Evolutionary conservation across 2,888 invertebrate species (phyloP).

Genomic region (Rhorus exstirpatorius): DNA sequence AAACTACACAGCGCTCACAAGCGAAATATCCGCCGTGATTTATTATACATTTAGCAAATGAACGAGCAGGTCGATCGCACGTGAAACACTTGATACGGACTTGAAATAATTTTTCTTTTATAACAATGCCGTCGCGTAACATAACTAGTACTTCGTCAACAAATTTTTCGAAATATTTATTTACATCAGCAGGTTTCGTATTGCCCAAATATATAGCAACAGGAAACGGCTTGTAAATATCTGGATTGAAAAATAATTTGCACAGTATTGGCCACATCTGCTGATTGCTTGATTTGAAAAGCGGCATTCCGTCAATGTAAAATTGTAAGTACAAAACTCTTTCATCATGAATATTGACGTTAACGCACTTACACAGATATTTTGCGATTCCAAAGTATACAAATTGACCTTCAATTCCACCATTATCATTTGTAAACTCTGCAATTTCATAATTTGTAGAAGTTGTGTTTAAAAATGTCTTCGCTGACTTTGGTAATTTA

Average conservation of each 20-base stretch:
- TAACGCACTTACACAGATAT: not conserved
- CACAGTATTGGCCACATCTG: slow-evolving; percentile 70
- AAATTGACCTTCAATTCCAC: slow-evolving; percentile 46
- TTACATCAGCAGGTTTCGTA: slow-evolving; percentile 68
- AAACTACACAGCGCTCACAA: slow-evolving; percentile 26
- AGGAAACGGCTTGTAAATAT: slow-evolving; percentile 70
- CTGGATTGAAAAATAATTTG: slow-evolving; percentile 62
- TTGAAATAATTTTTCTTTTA: slow-evolving; percentile 2
- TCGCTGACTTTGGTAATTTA: no score
- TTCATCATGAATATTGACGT: slow-evolving; percentile 54
- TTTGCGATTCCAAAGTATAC: no score
- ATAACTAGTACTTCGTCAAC: slow-evolving; percentile 63
- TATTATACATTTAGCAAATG: slow-evolving; percentile 25
- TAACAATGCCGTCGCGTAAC: slow-evolving; percentile 16
- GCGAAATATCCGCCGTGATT: slow-evolving; percentile 30
- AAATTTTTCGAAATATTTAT: slow-evolving; percentile 63
- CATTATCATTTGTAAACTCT: not conserved
- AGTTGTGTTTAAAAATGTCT: no score
- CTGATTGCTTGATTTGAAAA: slow-evolving; percentile 62
- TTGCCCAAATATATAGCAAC: slow-evolving; percentile 70
- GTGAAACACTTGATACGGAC: slow-evolving; percentile 20
- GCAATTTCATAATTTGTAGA: no score
- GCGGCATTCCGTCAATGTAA: no score
- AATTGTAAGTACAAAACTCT: slow-evolving; percentile 54
- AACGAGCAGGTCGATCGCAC: slow-evolving; percentile 38